Evolutionary conservation across 2,797 vertebrate species (phyloP).

Genomic region (Tragopan temminckii): DNA sequence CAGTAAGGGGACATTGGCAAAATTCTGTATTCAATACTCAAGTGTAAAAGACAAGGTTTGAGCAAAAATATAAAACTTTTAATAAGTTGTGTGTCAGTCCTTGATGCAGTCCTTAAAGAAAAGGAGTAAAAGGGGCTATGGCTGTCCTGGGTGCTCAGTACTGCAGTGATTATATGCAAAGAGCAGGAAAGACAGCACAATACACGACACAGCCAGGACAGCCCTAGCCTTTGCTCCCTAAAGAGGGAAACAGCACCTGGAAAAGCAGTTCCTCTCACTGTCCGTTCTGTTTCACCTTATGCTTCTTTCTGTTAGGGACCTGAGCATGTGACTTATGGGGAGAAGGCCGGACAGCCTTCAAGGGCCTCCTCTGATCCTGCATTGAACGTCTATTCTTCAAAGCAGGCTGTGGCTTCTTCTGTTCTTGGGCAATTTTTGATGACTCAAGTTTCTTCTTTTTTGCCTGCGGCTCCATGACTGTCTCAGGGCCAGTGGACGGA

Average conservation of each 20-base stretch:
- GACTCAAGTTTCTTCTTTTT: slow-evolving; percentile 46
- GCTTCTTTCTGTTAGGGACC: slow-evolving; percentile 65
- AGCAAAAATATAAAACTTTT: slow-evolving; percentile 58
- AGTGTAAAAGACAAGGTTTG: neutral
- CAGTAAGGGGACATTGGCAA: fast-evolving
- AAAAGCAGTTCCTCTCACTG: slow-evolving; percentile 36
- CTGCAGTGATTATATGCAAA: neutral
- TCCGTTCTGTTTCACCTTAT: neutral
- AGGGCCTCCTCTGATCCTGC: slow-evolving; percentile 44
- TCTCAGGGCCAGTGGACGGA: fast-evolving
- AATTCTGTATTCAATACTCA: neutral
- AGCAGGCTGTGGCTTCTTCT: slow-evolving; percentile 7
- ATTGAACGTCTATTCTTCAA: slow-evolving; percentile 37
- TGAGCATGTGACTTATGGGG: neutral
- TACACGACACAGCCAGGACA: neutral
- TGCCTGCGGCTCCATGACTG: neutral
- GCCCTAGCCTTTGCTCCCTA: neutral
- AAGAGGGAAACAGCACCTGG: neutral
- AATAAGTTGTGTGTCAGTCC: slow-evolving; percentile 14
- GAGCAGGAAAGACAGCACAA: neutral
- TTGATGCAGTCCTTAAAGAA: neutral
- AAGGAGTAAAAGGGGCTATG: neutral
- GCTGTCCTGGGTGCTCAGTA: neutral
- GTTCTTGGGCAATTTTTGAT: slow-evolving; percentile 11
- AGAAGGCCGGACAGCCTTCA: neutral